Base-by-base conservation (phyloP, 2,797 vertebrate species). In the Lerista edwardsae region DNA sequence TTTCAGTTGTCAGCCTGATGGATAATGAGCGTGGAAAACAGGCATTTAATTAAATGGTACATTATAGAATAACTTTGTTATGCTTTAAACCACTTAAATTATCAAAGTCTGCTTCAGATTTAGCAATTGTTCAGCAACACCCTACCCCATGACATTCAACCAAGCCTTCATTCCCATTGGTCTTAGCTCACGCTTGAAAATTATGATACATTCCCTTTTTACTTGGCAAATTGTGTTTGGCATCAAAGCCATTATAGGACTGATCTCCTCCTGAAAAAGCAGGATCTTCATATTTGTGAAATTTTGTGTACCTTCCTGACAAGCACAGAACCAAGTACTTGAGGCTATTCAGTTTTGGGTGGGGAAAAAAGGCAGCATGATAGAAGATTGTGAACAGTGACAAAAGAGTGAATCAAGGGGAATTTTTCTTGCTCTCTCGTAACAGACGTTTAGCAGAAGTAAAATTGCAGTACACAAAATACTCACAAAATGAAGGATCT, bases 11-110 rank as follows among this genome's bases (percentile, higher is more conserved):
- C 94, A 95, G 94, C 94, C 91, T 95, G 95, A 96, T 94, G 95
- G 95, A 94, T 97, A 98, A 98, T 97, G 96, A 97, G 97, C 95
- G 97, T 94, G 94, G 95, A 96, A 96, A 95, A 87, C 89, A 94
- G 93, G 93, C 95, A 94, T 94, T 96, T 96, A 96, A 96, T 96
- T 96, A 96, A 96, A 94, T 95, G 93, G 95, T 93, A 95, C 95
- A 93, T 86, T 92, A 93, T 92, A 95, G 92, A 96, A 94, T 94
- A 93, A 92, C 94, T 96, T 94, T 94, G 95, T 95, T 93, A 93
- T 95, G 92, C 93, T 95, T 93, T 93, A 94, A 94, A 93, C 90
- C 89, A 93, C 94, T 91, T 79, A 93, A 90, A 90, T 90, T 93
- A 94, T 91, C 93, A 94, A 93, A 95, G 92, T 81, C 75, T 77